phyloP scores from a whole-genome alignment of 2,113 vertebrate genomes.

The Indicator maculatus region DNA sequence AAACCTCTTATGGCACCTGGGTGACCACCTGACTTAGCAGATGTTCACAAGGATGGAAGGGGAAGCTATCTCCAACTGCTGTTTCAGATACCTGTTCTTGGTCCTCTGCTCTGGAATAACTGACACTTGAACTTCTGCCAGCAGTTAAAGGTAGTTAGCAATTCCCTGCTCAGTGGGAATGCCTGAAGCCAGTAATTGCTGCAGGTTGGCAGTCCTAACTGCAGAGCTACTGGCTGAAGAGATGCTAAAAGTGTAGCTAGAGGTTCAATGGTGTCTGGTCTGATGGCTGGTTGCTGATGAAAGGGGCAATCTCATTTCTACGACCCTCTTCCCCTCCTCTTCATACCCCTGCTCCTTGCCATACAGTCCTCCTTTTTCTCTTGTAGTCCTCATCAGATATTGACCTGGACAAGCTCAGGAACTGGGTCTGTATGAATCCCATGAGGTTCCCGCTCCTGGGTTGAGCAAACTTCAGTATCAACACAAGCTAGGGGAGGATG shows the following conservation, averaged over 20 bases:
- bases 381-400: background rate
- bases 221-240: background rate
- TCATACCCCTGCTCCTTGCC: background rate
- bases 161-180: background rate
- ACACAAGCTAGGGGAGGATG: too few species aligned
- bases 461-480: too few species aligned
- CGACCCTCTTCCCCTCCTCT: background rate
- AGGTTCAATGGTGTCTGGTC: background rate
- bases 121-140: background rate
- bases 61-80: background rate
- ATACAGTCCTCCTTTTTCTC: background rate
- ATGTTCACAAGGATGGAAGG: background rate
- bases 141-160: background rate
- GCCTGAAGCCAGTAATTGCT: background rate
- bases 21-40: background rate
- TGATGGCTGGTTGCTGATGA: background rate
- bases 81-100: background rate
- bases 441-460: too few species aligned
- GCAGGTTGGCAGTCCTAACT: background rate
- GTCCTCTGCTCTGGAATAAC: background rate
- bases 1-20: background rate
- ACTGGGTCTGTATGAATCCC: too few species aligned
- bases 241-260: background rate
- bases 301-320: background rate
- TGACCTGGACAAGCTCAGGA: too few species aligned